phyloP scores from a whole-genome alignment of 2,888 invertebrate genomes.

The Muscina levida region DNA sequence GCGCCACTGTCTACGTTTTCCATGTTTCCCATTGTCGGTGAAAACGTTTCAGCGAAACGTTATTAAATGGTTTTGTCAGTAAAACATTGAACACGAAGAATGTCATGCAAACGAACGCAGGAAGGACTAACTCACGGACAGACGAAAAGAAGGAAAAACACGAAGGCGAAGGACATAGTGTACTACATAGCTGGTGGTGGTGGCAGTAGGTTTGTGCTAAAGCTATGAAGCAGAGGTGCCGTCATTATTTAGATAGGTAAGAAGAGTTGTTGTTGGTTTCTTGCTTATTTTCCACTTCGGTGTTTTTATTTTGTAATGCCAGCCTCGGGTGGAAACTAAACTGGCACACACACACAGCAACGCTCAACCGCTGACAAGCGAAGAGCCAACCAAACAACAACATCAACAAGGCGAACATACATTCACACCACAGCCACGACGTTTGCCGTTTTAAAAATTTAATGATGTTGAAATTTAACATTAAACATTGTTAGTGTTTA shows the following conservation, averaged over 20 bases:
- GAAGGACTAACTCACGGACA: not conserved
- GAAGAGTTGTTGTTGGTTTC: slow-evolving; percentile 9
- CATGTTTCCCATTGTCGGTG: not conserved
- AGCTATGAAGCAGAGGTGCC: too few species aligned
- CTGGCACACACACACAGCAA: not conserved
- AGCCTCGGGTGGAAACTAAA: not conserved
- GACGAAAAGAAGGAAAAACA: not conserved
- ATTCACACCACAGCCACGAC: slow-evolving; percentile 12
- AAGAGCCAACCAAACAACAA: not conserved
- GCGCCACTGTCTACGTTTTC: not conserved
- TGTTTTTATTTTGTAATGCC: not conserved
- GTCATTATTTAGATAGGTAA: too few species aligned
- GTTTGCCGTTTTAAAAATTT: slow-evolving; percentile 57
- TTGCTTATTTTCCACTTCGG: not conserved
- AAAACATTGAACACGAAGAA: slow-evolving; percentile 32
- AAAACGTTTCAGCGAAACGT: slow-evolving; percentile 11
- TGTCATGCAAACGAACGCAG: slow-evolving; percentile 19
- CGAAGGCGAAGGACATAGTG: not conserved
- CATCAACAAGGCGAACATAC: not conserved
- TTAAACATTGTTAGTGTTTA: slow-evolving; percentile 57
- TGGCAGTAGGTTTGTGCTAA: too few species aligned
- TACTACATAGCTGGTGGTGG: too few species aligned
- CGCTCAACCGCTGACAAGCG: not conserved
- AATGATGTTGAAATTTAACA: slow-evolving; percentile 62
- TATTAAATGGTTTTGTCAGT: slow-evolving; percentile 33